Evolutionary conservation across 37 sponge, comb jelly and placozoan species (phyloP).

Genomic region (Ianthella basta): DNA sequence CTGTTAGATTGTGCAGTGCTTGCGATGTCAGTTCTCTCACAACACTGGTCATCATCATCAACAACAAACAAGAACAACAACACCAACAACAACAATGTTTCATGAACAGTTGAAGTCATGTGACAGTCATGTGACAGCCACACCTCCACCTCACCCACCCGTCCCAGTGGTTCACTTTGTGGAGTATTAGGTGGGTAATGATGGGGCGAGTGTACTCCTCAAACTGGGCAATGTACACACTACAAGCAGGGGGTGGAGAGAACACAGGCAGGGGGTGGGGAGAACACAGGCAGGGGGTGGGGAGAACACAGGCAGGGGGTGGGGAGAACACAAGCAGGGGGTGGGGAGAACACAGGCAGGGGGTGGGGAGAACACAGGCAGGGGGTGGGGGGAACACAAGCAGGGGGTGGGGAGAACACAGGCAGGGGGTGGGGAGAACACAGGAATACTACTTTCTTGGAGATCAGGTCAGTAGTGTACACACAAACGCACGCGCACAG

Average conservation of each 20-base stretch:
- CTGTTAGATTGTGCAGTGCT: slow-evolving; percentile 79
- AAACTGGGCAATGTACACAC: slow-evolving; percentile 73
- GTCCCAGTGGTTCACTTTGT: slow-evolving; percentile 93
- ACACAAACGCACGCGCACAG: too few species aligned
- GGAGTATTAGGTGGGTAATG: slow-evolving; percentile 72
- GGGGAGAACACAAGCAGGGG: too few species aligned
- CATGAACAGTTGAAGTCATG: neutral
- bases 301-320: too few species aligned
- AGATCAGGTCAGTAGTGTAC: neutral
- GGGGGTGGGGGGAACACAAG: neutral
- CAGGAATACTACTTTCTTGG: too few species aligned
- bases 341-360: too few species aligned
- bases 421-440: neutral
- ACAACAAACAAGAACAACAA: too few species aligned
- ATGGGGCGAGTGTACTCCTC: slow-evolving; percentile 82
- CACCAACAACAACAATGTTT: too few species aligned
- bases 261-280: neutral
- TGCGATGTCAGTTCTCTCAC: slow-evolving; percentile 74
- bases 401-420: neutral
- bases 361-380: too few species aligned
- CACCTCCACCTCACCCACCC: slow-evolving; percentile 37
- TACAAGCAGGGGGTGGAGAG: neutral
- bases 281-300: too few species aligned
- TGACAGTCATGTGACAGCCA: neutral
- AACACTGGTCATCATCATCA: slow-evolving; percentile 32